A percentile compares a stretch with the other conserved stretches of the same genome.
Conservation (phyloP, 2,797 vertebrate species). For the Ctenopoma multispine region DNA sequence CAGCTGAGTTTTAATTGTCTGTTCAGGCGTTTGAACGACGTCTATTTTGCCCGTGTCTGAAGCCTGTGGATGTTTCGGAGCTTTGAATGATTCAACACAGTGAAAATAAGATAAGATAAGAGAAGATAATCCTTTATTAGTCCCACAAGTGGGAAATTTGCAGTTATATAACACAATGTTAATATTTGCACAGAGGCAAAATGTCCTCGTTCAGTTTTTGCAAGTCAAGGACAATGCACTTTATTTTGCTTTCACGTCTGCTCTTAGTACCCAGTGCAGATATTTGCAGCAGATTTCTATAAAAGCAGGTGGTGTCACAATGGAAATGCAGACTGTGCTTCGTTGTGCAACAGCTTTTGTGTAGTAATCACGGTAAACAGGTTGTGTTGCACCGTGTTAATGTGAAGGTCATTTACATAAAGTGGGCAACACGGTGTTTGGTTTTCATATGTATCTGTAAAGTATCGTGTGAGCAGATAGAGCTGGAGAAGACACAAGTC, state of each 20-base stretch:
- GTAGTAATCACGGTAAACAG: background rate
- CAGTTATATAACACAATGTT: constrained; percentile 9
- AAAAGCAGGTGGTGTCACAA: background rate
- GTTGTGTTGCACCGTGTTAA: background rate
- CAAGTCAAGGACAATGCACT: constrained; percentile 1
- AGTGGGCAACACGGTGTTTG: constrained; percentile 3
- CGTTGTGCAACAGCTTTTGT: background rate
- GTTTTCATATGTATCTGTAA: background rate
- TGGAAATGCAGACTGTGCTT: background rate
- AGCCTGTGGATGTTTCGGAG: background rate
- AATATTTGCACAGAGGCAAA: constrained; percentile 17
- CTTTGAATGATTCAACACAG: constrained; percentile 12
- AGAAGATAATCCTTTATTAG: too few relatives aligned
- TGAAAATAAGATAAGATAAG: too few relatives aligned
- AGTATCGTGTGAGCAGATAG: background rate
- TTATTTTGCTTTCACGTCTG: background rate
- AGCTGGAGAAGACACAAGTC: background rate
- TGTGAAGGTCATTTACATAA: constrained; percentile 2
- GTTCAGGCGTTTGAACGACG: constrained; percentile 39
- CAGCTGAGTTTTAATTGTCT: constrained; percentile 39
- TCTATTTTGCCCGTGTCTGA: background rate
- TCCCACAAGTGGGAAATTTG: too few relatives aligned
- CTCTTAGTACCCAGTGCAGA: background rate
- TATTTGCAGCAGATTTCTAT: constrained; percentile 7
- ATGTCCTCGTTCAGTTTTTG: constrained; percentile 22